Evolutionary conservation across 1,140 invertebrate genomes (phyloP), one percentile per base, ranked within the genome.

Genomic region (Magallana angulata): DNA sequence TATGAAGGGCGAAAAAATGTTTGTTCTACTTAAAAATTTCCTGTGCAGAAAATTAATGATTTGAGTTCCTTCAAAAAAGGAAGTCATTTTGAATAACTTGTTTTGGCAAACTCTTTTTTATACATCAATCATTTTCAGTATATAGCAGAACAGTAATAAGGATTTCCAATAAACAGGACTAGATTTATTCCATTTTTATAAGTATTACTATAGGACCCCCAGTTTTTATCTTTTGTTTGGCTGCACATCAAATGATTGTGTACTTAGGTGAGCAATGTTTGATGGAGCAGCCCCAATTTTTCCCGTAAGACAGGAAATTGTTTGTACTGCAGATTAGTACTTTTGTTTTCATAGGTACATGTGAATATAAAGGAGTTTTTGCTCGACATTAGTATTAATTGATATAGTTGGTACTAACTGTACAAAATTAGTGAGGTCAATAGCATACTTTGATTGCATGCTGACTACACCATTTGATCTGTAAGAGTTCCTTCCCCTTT

Each of bases 191-290:
- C 18, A 64, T 82, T 57, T 57, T 57, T 56, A n/a, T 82, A 36
- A 9, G 48, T 82, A 58, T 82, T 18, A 12, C 81, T 18, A 30
- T 82, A 58, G 48, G 57, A 82, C 81, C 57, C 81, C n/a, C 9
- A 56, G 18, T 82, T 82, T 24, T 82, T 82, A 57, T 82, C 7
- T 24, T 81, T 58, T 57, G 18, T 18, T 57, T 76, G 68, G 68
- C 68, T 76, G 68, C 68, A 76, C 68, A 76, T 76, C 68, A 76
- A 48, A 76, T 76, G 11, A 30, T 12, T 76, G 24, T 76, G 1
- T 48, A 48, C 36, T 11, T 36, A 12, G 36, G 8, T 30, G 60
- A 62, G 68, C 7, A 76, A 76, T 30, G 36, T 76, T 76, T 76
- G 68, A 14, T 76, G 68, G 24, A 36, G 68, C 24, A 76, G 68